Conservation (phyloP, 2,113 vertebrate genomes). For the Suricata suricatta region DNA sequence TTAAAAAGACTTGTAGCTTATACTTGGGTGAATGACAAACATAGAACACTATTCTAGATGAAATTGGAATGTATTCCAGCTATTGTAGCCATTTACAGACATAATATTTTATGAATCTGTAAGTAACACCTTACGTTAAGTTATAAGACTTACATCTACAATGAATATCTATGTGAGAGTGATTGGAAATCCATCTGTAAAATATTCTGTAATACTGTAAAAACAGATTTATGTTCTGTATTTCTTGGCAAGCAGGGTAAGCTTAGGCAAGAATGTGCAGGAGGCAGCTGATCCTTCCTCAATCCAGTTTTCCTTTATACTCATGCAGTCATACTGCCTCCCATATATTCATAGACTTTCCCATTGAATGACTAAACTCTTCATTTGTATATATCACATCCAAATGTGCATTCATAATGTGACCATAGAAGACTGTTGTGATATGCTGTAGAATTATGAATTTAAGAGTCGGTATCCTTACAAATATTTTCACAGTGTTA, state of each 20-base stretch:
- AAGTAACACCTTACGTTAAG: neutral
- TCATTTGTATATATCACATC: neutral
- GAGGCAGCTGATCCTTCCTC: neutral
- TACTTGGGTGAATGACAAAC: neutral
- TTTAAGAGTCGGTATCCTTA: neutral
- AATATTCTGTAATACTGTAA: neutral
- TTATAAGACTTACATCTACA: constrained; percentile 24
- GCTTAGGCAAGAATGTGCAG: neutral
- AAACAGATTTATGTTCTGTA: neutral
- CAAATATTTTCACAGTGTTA: constrained; percentile 19
- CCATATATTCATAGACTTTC: neutral
- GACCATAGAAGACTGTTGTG: neutral
- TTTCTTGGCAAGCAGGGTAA: neutral
- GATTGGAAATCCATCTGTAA: constrained; percentile 38
- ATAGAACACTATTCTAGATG: neutral
- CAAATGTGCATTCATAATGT: neutral
- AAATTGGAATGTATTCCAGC: neutral
- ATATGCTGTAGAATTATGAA: neutral
- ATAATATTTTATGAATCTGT: constrained; percentile 34
- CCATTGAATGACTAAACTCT: neutral
- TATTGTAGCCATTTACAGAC: neutral
- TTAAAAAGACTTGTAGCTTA: neutral
- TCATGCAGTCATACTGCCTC: neutral
- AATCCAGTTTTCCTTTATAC: neutral
- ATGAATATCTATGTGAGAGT: neutral